phyloP scores from a whole-genome alignment of 2,797 vertebrate genomes.

The Liasis olivaceus region DNA sequence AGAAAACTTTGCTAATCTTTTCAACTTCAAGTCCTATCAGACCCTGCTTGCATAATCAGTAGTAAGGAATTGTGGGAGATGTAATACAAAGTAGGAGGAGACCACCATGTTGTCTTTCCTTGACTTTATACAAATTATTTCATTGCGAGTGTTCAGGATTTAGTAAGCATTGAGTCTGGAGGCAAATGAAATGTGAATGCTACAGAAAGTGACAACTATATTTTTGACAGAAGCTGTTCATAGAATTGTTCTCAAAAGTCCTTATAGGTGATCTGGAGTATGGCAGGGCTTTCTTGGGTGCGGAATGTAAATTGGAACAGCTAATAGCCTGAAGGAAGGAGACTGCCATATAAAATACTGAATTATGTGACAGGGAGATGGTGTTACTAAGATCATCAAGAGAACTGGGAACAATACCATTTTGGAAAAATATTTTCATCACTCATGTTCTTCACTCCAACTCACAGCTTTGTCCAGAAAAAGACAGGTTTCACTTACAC shows the following conservation, averaged over 20 bases:
- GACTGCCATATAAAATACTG: neutral
- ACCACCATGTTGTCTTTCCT: neutral
- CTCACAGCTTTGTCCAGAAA: neutral
- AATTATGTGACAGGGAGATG: too few relatives aligned
- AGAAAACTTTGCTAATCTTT: neutral
- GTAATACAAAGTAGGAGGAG: neutral
- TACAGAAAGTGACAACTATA: neutral
- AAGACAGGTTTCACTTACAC: neutral
- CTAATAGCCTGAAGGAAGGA: neutral
- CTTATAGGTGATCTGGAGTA: neutral
- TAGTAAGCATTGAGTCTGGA: neutral
- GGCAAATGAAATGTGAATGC: neutral
- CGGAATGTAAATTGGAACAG: neutral
- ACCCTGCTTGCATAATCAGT: neutral
- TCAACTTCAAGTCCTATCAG: neutral
- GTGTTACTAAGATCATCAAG: neutral
- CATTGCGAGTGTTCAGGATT: neutral
- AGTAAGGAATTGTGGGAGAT: neutral
- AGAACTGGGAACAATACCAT: neutral
- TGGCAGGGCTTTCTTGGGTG: neutral
- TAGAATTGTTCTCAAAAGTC: neutral
- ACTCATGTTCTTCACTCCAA: neutral
- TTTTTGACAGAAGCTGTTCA: neutral
- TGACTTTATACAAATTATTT: neutral
- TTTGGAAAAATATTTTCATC: neutral